phyloP scores from a whole-genome alignment of 2,888 invertebrate genomes.

The Steinernema scapterisci region DNA sequence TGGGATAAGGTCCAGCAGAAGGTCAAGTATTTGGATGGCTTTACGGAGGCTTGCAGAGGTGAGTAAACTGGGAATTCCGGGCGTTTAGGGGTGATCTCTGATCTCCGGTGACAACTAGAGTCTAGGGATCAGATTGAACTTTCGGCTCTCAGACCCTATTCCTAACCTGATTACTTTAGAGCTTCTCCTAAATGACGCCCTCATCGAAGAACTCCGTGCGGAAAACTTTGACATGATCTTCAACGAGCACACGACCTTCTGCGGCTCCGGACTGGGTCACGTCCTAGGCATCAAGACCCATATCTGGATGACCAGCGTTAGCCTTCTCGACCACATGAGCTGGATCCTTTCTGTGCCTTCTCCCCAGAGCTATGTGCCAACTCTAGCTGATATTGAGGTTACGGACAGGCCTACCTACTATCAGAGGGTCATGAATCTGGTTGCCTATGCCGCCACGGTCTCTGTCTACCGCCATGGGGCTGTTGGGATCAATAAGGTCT shows the following conservation, averaged over 20 bases:
- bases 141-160: no score
- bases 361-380: constrained; percentile 39
- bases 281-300: constrained; percentile 48
- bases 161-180: no score
- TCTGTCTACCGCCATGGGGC: constrained; percentile 33
- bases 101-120: no score
- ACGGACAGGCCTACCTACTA: constrained; percentile 37
- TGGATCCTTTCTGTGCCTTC: constrained; percentile 37
- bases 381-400: constrained; percentile 35
- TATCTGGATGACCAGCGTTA: constrained; percentile 55
- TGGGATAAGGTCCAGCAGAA: no score
- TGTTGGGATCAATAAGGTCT: constrained; percentile 31
- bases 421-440: constrained; percentile 37
- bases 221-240: background rate
- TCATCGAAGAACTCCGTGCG: background rate
- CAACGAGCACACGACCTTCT: background rate
- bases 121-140: no score
- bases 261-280: constrained; percentile 38
- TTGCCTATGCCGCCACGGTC: constrained; percentile 26
- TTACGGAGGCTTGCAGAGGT: no score
- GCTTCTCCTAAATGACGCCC: background rate
- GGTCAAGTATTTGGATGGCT: no score
- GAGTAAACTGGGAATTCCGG: no score
- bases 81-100: no score
- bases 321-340: constrained; percentile 33